Evolutionary conservation across 2,797 vertebrate genomes (phyloP), one percentile per base, ranked within the genome.

Genomic region (Clarias pachynema): DNA sequence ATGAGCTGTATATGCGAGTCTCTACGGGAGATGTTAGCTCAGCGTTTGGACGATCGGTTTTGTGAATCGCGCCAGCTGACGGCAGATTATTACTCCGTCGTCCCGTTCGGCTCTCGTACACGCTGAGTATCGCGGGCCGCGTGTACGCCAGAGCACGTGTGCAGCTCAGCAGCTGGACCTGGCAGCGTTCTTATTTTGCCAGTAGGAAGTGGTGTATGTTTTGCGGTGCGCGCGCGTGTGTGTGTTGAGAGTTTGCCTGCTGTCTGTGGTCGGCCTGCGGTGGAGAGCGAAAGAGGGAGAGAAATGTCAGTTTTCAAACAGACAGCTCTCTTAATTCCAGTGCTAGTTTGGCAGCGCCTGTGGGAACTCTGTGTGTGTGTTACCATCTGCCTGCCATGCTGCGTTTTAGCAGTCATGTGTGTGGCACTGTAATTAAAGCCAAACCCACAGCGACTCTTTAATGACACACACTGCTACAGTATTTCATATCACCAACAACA

Each of bases 1-100:
- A 20, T 81, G 79, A 57, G 81, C 81, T 57, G 49, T 75, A 75
- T 75, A 31, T 22, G 49, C 83, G 88, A 81, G 89, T 89, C 92
- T 91, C 87, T 89, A 14, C 6, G 84, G 88, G 83, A 81, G 84
- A 89, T 91, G 89, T 88, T 90, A 89, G 92, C 90, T 91, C 90
- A 94, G 90, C 83, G 84, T 90, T 83, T 91, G 92, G 87, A 84
- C 83, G 82, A 83, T 81, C 59, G 56, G 68, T 78, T 88, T 85
- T 81, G 85, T 89, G 89, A 90, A 84, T 82, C 85, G 77, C 82
- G 63, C 86, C 89, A 89, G 87, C 87, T 87, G 89, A 87, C 65
- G 74, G 53, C 75, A 73, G 75, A 81, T 65, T 78, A 66, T 49
- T 49, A 49, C 10, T 49, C 57, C 29, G 70, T 7, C 34, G 63